These are phyloP conservation scores for Actenoides hombroni DNA, from an alignment of 2,113 vertebrate species.

Conservation along the genomic window DNA sequence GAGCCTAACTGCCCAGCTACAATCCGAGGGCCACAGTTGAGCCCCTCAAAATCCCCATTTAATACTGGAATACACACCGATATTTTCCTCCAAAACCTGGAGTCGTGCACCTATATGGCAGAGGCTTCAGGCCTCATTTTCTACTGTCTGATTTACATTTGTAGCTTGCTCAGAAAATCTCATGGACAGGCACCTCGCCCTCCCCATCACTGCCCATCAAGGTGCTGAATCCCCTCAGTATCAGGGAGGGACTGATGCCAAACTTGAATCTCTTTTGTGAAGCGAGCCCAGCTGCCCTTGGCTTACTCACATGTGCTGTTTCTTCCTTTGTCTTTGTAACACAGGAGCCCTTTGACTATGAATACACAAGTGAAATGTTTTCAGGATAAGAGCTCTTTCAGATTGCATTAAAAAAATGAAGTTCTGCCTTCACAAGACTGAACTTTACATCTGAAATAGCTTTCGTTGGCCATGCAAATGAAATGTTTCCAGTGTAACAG, in stretches of 20 bases:
- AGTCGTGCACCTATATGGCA: neutral
- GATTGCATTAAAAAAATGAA: neutral
- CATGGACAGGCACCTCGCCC: neutral
- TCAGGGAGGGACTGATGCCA: neutral
- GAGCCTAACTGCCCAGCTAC: neutral
- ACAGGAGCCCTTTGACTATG: neutral
- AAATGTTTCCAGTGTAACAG: neutral
- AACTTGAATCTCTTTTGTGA: neutral
- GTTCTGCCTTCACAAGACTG: neutral
- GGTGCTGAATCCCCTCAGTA: fast-evolving
- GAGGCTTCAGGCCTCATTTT: neutral
- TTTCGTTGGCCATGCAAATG: neutral
- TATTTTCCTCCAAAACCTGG: fast-evolving
- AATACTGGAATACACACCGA: neutral
- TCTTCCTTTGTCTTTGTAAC: neutral
- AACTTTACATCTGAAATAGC: neutral
- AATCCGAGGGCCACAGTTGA: neutral
- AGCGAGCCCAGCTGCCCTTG: neutral
- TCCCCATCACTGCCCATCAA: fast-evolving
- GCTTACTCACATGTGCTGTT: neutral
- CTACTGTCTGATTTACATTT: neutral
- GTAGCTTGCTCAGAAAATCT: neutral
- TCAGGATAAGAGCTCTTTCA: neutral
- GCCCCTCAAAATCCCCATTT: neutral
- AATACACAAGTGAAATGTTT: neutral